Percentiles rank a stretch among this genome's conserved stretches.
Conservation (phyloP, 2,888 invertebrate genomes). For the Cataglyphis altisquamis region DNA sequence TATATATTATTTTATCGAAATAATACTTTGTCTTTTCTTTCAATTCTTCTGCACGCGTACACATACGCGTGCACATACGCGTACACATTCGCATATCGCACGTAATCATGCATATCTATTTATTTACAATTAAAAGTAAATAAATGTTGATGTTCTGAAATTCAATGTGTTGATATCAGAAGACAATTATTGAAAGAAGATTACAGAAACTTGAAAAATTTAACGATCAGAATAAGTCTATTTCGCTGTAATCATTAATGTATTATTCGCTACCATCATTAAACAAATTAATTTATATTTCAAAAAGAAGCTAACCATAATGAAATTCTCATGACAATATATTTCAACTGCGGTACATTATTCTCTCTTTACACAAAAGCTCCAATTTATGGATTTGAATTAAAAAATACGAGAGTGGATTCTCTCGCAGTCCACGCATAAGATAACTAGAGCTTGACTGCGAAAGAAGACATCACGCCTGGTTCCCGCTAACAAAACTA, state of each 20-base stretch:
- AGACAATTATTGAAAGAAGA: background rate
- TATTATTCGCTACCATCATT: background rate
- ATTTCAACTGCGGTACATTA: background rate
- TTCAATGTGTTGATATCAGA: background rate
- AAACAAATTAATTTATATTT: background rate
- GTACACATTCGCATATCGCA: background rate
- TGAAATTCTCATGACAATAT: background rate
- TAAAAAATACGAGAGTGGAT: slow-evolving; percentile 1
- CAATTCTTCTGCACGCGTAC: background rate
- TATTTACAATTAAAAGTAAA: background rate
- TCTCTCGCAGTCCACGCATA: background rate
- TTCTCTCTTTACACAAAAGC: background rate
- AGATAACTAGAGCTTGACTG: slow-evolving; percentile 36
- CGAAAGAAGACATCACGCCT: slow-evolving; percentile 27
- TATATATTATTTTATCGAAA: slow-evolving; percentile 24
- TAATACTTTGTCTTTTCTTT: background rate
- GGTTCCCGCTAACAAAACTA: slow-evolving; percentile 19
- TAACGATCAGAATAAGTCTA: background rate
- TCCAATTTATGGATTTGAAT: background rate
- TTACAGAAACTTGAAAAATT: background rate
- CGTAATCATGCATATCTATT: background rate
- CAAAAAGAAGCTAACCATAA: background rate
- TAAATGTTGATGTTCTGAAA: background rate
- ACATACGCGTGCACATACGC: background rate
- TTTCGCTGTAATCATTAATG: background rate